Percentiles rank a stretch among this genome's conserved stretches.
Conservation (phyloP, 1,140 invertebrate genomes). For the Frieseomelitta varia region DNA sequence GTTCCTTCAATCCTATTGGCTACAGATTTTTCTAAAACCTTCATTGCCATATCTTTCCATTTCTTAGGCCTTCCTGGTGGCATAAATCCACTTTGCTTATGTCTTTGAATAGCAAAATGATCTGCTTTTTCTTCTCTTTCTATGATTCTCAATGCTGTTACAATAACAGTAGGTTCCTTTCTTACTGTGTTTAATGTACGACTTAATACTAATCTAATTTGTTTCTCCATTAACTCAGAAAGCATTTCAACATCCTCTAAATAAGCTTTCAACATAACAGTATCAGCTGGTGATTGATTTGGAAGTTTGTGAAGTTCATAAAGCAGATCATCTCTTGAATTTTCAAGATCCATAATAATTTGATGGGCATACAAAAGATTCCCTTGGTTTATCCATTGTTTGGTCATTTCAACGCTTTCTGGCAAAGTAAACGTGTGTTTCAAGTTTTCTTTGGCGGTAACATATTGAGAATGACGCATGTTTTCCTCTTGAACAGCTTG, state of each 20-base stretch:
- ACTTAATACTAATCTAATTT: constrained; percentile 93
- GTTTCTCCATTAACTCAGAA: constrained; percentile 94
- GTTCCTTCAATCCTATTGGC: constrained; percentile 93
- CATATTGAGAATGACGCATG: constrained; percentile 96
- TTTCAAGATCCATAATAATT: constrained; percentile 97
- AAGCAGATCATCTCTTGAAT: constrained; percentile 96
- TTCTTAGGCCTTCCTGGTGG: constrained; percentile 96
- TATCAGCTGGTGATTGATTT: constrained; percentile 94
- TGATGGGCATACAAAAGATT: constrained; percentile 97
- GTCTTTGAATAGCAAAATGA: constrained; percentile 89
- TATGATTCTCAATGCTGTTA: constrained; percentile 97
- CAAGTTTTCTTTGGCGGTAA: constrained; percentile 98
- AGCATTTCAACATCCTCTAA: constrained; percentile 97
- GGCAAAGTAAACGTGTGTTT: constrained; percentile 99
- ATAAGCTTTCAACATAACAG: constrained; percentile 95
- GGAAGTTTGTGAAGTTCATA: constrained; percentile 97
- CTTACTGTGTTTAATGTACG: constrained; percentile 96
- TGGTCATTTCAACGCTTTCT: constrained; percentile 97
- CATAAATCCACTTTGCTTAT: constrained; percentile 93
- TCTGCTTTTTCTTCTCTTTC: constrained; percentile 98
- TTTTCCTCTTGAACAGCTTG: constrained; percentile 95
- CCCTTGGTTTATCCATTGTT: constrained; percentile 96
- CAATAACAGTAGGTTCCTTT: constrained; percentile 97
- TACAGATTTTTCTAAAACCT: constrained; percentile 93
- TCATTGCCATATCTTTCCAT: constrained; percentile 94